A percentile compares a stretch with the other conserved stretches of the same genome.
Conservation (phyloP, 1,140 invertebrate species). For the Drosophila melanica region DNA sequence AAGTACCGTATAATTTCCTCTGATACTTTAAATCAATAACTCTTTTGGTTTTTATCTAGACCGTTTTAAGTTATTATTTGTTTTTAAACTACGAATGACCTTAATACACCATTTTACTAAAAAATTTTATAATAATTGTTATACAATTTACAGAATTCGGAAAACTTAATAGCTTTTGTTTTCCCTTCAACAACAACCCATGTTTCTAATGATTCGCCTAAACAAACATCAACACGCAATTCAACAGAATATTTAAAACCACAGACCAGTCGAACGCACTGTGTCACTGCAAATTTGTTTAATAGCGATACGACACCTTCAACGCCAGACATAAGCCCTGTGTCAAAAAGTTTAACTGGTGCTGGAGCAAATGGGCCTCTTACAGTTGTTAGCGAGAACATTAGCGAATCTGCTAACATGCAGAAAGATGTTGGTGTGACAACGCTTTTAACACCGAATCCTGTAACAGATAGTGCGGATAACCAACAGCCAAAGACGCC, state of each 20-base stretch:
- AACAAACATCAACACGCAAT: conserved; percentile 64
- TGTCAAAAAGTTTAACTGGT: conserved; percentile 4
- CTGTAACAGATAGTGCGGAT: conserved; percentile 8
- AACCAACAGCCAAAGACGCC: conserved; percentile 20
- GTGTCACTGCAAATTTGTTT: conserved; percentile 18
- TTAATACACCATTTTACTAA: too few species aligned
- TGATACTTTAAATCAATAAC: too few species aligned
- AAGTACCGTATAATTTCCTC: too few species aligned
- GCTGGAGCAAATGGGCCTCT: conserved; percentile 9
- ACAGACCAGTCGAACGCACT: conserved; percentile 52
- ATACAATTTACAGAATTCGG: conserved; percentile 87
- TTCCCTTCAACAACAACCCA: conserved; percentile 88
- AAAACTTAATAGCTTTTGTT: conserved; percentile 89
- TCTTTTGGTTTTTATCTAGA: too few species aligned
- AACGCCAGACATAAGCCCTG: conserved; percentile 9
- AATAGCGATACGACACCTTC: conserved; percentile 42
- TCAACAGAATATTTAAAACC: conserved; percentile 66
- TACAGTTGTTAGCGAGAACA: conserved; percentile 22
- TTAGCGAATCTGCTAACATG: conserved; percentile 4
- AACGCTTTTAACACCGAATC: conserved; percentile 7
- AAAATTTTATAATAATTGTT: neutral
- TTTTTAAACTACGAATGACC: too few species aligned
- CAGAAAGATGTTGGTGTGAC: conserved; percentile 38
- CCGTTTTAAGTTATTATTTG: too few species aligned
- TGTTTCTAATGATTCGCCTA: conserved; percentile 79